Evolutionary conservation across 2,888 invertebrate genomes (phyloP).

Genomic region (Chaetoderma sp.): DNA sequence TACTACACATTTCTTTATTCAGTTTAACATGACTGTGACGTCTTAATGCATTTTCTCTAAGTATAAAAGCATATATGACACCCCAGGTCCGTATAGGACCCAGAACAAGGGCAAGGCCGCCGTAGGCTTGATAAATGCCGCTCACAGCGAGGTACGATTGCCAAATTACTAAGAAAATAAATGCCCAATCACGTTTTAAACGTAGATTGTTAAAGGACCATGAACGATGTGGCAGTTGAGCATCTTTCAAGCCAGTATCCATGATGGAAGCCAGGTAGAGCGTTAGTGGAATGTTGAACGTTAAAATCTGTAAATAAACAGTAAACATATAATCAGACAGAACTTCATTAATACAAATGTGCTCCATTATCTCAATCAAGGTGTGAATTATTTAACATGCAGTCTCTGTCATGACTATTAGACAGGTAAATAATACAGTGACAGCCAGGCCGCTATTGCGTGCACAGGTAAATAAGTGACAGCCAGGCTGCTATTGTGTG

Average conservation of each 20-base stretch:
- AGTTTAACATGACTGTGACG: too few relatives aligned
- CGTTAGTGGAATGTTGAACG: constrained; percentile 83
- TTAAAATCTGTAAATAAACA: constrained; percentile 69
- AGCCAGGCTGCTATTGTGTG: too few relatives aligned
- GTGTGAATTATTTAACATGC: too few relatives aligned
- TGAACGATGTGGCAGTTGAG: neutral
- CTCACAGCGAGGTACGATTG: constrained; percentile 74
- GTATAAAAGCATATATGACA: constrained; percentile 76
- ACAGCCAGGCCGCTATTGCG: too few relatives aligned
- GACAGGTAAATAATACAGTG: too few relatives aligned
- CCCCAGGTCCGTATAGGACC: constrained; percentile 87
- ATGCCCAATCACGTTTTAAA: constrained; percentile 19
- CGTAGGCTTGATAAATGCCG: constrained; percentile 86
- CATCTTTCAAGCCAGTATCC: constrained; percentile 73
- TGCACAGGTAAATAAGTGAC: too few relatives aligned
- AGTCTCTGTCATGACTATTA: too few relatives aligned
- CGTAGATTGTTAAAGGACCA: constrained; percentile 18
- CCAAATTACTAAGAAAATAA: constrained; percentile 67
- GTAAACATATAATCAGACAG: too few relatives aligned
- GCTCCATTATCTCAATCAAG: too few relatives aligned
- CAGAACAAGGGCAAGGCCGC: constrained; percentile 80
- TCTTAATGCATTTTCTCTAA: constrained; percentile 59
- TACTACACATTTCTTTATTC: too few relatives aligned
- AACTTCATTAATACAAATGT: too few relatives aligned
- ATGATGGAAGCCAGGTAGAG: constrained; percentile 79